phyloP scores from a whole-genome alignment of 2,113 vertebrate species.

The Ondatra zibethicus region DNA sequence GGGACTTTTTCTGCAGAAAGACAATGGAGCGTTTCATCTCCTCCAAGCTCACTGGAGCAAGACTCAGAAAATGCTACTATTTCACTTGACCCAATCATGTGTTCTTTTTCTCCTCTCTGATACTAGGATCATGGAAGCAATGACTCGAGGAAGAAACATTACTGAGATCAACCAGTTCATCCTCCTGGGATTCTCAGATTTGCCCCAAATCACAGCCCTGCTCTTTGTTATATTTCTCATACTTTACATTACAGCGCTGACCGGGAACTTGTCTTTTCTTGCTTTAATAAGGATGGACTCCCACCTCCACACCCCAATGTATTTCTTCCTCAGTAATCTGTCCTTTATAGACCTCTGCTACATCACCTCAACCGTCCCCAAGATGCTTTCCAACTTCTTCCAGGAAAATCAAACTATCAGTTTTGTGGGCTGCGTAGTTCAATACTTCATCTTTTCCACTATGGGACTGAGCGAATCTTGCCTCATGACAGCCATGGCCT shows the following conservation, averaged over 20 bases:
- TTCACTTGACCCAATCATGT: neutral
- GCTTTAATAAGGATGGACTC: constrained; percentile 48
- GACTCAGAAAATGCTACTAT: neutral
- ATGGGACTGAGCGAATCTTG: constrained; percentile 63
- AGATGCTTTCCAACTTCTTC: constrained; percentile 63
- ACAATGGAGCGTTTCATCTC: neutral
- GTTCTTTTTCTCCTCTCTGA: neutral
- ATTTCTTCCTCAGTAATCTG: constrained; percentile 66
- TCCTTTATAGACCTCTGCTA: constrained; percentile 65
- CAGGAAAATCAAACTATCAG: constrained; percentile 27
- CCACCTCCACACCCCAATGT: constrained; percentile 67
- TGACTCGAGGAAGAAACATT: neutral
- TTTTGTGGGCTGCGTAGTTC: neutral
- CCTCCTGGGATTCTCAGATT: constrained; percentile 71
- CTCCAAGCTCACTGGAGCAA: too few species aligned
- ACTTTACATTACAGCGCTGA: constrained; percentile 27
- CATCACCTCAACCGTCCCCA: constrained; percentile 45
- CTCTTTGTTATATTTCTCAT: constrained; percentile 35
- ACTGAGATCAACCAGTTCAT: constrained; percentile 30
- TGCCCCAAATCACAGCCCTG: neutral
- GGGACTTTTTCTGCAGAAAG: neutral
- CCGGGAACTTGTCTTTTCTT: constrained; percentile 52
- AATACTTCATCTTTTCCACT: constrained; percentile 55
- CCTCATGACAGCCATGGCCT: constrained; percentile 72
- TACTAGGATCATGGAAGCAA: neutral